Conservation (phyloP, 2,888 invertebrate genomes). For the Panorpa germanica region DNA sequence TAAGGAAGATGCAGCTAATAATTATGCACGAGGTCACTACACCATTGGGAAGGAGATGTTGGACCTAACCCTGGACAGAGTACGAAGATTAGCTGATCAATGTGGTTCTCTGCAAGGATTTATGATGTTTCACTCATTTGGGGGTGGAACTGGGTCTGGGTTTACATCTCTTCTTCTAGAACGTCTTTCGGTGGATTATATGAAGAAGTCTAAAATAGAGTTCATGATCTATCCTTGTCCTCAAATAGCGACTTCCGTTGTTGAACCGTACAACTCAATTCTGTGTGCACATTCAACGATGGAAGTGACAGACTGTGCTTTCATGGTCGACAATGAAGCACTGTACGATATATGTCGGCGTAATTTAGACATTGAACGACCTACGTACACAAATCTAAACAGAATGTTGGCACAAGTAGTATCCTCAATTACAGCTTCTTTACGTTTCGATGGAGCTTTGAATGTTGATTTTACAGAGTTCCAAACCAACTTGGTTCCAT, state of each 20-base stretch:
- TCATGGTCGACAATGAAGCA: slow-evolving; percentile 71
- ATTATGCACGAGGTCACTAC: slow-evolving; percentile 66
- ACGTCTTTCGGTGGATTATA: slow-evolving; percentile 58
- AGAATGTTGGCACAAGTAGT: slow-evolving; percentile 55
- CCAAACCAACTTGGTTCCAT: slow-evolving; percentile 67
- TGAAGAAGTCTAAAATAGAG: slow-evolving; percentile 66
- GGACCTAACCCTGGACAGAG: slow-evolving; percentile 43
- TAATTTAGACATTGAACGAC: slow-evolving; percentile 52
- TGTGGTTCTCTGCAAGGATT: slow-evolving; percentile 57
- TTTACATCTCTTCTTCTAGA: slow-evolving; percentile 71
- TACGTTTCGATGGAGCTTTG: slow-evolving; percentile 45
- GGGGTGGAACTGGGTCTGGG: slow-evolving; percentile 62
- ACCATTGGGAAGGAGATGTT: slow-evolving; percentile 57
- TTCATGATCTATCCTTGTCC: slow-evolving; percentile 73
- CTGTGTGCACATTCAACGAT: slow-evolving; percentile 73
- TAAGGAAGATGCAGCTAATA: slow-evolving; percentile 71
- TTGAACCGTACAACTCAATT: slow-evolving; percentile 78
- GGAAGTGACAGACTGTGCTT: slow-evolving; percentile 64
- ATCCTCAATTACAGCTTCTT: slow-evolving; percentile 48
- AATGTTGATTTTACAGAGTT: slow-evolving; percentile 56
- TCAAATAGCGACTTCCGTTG: slow-evolving; percentile 70
- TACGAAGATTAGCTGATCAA: slow-evolving; percentile 51
- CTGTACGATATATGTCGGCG: slow-evolving; percentile 57
- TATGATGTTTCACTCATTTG: slow-evolving; percentile 71
- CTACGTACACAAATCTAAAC: slow-evolving; percentile 77